A percentile compares a stretch with the other conserved stretches of the same genome.
Conservation (phyloP, 2,113 vertebrate species). For the Hippocampus zosterae region DNA sequence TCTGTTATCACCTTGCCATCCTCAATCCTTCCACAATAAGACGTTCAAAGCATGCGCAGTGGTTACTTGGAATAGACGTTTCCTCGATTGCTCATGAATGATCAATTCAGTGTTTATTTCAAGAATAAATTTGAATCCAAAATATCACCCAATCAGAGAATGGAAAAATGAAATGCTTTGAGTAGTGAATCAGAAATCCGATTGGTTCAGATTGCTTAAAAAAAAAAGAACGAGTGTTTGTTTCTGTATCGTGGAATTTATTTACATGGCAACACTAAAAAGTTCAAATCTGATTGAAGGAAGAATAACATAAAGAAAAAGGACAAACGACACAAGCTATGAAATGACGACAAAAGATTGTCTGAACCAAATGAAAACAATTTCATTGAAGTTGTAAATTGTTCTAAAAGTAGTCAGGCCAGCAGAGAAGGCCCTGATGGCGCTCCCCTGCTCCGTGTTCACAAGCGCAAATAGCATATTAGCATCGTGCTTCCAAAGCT, state of each 20-base stretch:
- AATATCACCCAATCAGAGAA: no score
- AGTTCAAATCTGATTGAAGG: no score
- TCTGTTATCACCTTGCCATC: conserved; percentile 42
- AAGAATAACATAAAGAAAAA: not conserved
- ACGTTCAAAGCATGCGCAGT: conserved; percentile 36
- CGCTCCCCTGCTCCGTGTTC: not conserved
- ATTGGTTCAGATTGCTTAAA: no score
- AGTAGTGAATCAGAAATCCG: no score
- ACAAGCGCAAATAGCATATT: conserved; percentile 6
- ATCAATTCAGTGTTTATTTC: not conserved
- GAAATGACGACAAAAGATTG: no score
- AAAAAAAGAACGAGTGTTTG: no score
- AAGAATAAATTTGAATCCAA: not conserved
- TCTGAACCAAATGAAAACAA: no score
- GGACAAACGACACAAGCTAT: not conserved
- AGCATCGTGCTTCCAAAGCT: conserved; percentile 40
- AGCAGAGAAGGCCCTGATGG: not conserved
- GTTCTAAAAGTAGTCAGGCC: no score
- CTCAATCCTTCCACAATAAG: conserved; percentile 39
- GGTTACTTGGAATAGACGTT: not conserved
- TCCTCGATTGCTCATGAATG: not conserved
- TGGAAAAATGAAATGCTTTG: no score
- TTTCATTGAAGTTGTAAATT: no score
- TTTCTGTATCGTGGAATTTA: no score
- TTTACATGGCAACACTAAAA: no score